Evolutionary conservation across 2,888 invertebrate species (phyloP).

Genomic region (Plemyria rubiginata): DNA sequence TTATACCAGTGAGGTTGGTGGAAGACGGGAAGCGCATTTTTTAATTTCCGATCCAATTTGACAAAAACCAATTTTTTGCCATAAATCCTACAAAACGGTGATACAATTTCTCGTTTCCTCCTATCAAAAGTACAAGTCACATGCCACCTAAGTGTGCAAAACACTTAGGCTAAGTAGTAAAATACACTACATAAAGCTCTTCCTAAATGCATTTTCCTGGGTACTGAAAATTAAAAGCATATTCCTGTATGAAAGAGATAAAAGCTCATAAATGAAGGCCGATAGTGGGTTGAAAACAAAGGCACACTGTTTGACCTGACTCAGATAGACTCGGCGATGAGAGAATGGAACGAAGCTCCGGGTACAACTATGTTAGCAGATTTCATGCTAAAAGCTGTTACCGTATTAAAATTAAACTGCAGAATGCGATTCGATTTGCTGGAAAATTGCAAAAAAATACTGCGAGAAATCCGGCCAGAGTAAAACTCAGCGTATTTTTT

Average conservation of each 20-base stretch:
- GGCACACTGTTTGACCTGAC: conserved; percentile 60
- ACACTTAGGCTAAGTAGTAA: too few species aligned
- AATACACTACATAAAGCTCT: too few species aligned
- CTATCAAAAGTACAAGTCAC: too few species aligned
- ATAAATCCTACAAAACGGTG: too few species aligned
- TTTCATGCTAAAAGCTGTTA: conserved; percentile 41
- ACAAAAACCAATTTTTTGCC: too few species aligned
- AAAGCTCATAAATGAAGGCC: conserved; percentile 51
- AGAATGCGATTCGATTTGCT: conserved; percentile 30
- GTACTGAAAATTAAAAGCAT: conserved; percentile 35
- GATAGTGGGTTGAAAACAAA: conserved; percentile 58
- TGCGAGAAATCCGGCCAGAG: conserved; percentile 18
- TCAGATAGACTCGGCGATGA: conserved; percentile 50
- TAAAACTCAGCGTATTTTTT: conserved; percentile 24
- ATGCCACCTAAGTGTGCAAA: too few species aligned
- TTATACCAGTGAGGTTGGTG: conserved; percentile 55
- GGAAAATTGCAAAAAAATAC: conserved; percentile 28
- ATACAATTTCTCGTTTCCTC: too few species aligned
- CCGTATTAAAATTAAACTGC: conserved; percentile 42
- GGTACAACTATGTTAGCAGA: conserved; percentile 51
- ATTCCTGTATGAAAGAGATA: conserved; percentile 49
- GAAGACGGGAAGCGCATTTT: conserved; percentile 50
- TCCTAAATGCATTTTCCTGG: neutral
- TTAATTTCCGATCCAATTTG: conserved; percentile 36
- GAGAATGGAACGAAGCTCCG: conserved; percentile 49